Evolutionary conservation across 2,888 invertebrate species (phyloP), one percentile per base, ranked within the genome.

Genomic region (Orthonevra nobilis): DNA sequence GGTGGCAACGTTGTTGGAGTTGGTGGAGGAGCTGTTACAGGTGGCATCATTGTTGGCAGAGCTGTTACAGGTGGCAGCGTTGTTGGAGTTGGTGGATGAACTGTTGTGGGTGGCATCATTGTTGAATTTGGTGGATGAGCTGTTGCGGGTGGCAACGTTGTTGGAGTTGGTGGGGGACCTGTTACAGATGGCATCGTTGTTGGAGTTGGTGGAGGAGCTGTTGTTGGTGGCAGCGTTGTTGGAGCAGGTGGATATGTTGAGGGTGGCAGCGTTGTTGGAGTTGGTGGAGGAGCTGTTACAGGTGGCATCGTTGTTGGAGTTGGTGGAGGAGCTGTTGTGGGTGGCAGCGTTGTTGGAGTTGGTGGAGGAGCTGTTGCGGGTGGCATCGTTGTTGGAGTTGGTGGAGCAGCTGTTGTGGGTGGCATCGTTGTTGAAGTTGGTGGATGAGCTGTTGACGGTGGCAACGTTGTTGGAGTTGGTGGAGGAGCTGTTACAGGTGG

Each of bases 351-450:
- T 4, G 23, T 23, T 23, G 23, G n/a, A n/a, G n/a, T n/a, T n/a
- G n/a, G n/a, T n/a, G n/a, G n/a, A n/a, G n/a, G n/a, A n/a, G n/a
- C n/a, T n/a, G n/a, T n/a, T n/a, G n/a, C n/a, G n/a, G n/a, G 48
- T n/a, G 9, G 30, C 2, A 23, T 4, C 9, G 30, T 48, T 50
- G 30, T 50, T 48, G n/a, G n/a, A n/a, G n/a, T n/a, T n/a, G 17
- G 6, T 19, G 58, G 30, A 50, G 42, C 10, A 32, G 20, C n/a
- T 28, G 36, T n/a, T 9, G 58, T 36, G 20, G 10, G 66, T 54
- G 56, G 26, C 6, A 7, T 63, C 23, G 38, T 56, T 63, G 40
- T 3, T 42, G 60, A 34, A 10, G 34, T 28, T 32, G 6, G 5
- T 3, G 54, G 38, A 28, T 3, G 6, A 6, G 34, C 30, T 3